Evolutionary conservation across 2,797 vertebrate species (phyloP), one percentile per base, ranked within the genome.

Genomic region (Pristis pectinata): DNA sequence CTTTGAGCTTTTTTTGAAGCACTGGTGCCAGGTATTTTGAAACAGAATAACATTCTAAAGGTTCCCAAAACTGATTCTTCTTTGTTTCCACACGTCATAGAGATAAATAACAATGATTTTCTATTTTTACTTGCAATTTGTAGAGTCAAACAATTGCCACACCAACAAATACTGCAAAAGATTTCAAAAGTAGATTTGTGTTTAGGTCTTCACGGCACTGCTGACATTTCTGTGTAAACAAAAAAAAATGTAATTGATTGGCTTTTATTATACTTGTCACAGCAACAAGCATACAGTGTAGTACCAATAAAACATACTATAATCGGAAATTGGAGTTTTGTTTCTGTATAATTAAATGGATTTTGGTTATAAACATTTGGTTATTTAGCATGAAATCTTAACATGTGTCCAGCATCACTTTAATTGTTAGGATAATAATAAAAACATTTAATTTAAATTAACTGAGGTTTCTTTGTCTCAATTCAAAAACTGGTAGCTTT

Each of bases 151-250:
- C 87, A 91, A 11, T 22, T n/a, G 8, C n/a, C 17, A 22, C 7
- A 41, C n/a, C 19, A 27, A 17, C 56, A 89, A 61, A 89, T 61
- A 89, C 85, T 37, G 5, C 59, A 91, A 67, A 91, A 22, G 17
- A 67, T 91, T 91, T 91, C 87, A 91, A 91, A 91, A 41, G n/a
- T 67, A n/a, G 27, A 59, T 87, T 59, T 59, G n/a, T 91, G n/a
- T 91, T 91, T 37, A 22, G 22, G 17, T 91, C 15, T 91, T 24
- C 87, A 61, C 5, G 56, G 1, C 34, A 34, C 34, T 61, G 56
- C 30, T 61, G n/a, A 5, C 17, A 53, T 53, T 10, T 44, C 44
- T n/a, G 19, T 22, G 22, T 37, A 67, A 37, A 67, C 7, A 37
- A 91, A 91, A 41, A n/a, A 7, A 64, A 91, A 37, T 15, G 19